Percentiles rank a stretch among this genome's conserved stretches.
phyloP scores from a whole-genome alignment of 37 sponge, comb jelly and placozoan genomes.

The Haliclona indistincta region DNA sequence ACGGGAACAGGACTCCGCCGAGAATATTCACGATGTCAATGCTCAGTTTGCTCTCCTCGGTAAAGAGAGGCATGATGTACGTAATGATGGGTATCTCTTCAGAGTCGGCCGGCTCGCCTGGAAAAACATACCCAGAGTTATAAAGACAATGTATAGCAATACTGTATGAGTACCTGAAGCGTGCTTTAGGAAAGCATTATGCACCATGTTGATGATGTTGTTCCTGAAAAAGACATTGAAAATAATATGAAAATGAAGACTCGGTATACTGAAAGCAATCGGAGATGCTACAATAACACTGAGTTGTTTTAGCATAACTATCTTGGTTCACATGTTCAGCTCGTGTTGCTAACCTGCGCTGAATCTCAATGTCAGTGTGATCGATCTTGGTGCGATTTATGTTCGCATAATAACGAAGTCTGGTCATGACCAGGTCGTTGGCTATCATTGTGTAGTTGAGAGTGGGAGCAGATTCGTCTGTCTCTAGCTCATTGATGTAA shows the following conservation, averaged over 20 bases:
- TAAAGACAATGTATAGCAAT: neutral
- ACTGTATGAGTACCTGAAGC: neutral
- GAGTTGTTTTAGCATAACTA: neutral
- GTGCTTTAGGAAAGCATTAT: constrained; percentile 61
- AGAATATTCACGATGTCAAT: constrained; percentile 64
- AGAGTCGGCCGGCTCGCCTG: neutral
- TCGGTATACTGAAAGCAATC: neutral
- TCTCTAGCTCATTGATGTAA: constrained; percentile 20
- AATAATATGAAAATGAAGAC: neutral
- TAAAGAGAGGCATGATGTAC: constrained; percentile 57
- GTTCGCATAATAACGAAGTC: constrained; percentile 10
- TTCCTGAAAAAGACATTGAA: constrained; percentile 34
- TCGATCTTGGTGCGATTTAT: neutral
- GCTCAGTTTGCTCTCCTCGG: constrained; percentile 24
- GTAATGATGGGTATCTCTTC: constrained; percentile 26
- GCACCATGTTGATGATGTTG: constrained; percentile 63
- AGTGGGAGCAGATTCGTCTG: neutral
- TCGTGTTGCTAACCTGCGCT: constrained; percentile 32
- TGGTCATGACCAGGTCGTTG: constrained; percentile 15
- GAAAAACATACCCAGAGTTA: too few species aligned
- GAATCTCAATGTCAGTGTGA: constrained; percentile 17
- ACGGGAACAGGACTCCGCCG: constrained; percentile 68
- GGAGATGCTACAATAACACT: neutral
- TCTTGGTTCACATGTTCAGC: neutral
- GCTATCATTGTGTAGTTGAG: constrained; percentile 66